Percentiles rank a stretch among this genome's conserved stretches.
These are phyloP conservation scores for Atopsyche davidsoni DNA, from an alignment of 1,140 invertebrate species.

Conservation along the genomic window DNA sequence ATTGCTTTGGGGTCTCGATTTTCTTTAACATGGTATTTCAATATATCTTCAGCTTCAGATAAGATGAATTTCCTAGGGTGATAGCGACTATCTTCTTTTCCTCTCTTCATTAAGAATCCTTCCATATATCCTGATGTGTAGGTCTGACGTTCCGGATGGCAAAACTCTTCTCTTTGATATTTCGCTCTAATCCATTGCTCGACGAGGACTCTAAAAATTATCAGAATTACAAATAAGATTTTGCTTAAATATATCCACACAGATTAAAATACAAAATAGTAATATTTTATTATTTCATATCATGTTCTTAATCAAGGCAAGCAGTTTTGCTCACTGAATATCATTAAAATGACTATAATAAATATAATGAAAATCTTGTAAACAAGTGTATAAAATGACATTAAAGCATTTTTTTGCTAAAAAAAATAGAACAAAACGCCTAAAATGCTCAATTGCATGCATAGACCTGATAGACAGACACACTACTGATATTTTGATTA, in stretches of 20 bases:
- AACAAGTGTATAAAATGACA: not conserved
- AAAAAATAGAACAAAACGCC: too few species aligned
- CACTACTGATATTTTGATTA: too few species aligned
- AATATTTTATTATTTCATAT: not conserved
- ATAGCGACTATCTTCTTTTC: constrained; percentile 79
- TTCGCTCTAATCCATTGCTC: constrained; percentile 90
- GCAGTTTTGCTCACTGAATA: too few species aligned
- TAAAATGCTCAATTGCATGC: too few species aligned
- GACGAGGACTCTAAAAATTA: constrained; percentile 66
- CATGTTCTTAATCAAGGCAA: not conserved
- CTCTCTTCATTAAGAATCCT: constrained; percentile 82
- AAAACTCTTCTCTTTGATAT: constrained; percentile 85
- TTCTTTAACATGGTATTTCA: constrained; percentile 83
- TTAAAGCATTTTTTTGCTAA: too few species aligned
- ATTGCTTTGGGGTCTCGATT: constrained; percentile 78
- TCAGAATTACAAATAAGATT: not conserved
- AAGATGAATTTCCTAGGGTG: constrained; percentile 79
- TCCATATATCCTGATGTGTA: constrained; percentile 77
- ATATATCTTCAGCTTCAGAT: constrained; percentile 68
- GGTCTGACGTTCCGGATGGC: constrained; percentile 64
- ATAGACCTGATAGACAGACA: too few species aligned
- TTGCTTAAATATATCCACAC: constrained; percentile 10
- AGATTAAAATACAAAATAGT: not conserved
- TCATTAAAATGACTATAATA: not conserved
- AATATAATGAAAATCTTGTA: not conserved